Conservation (phyloP, 2,888 invertebrate genomes). For the Tetheella fluctuosa region DNA sequence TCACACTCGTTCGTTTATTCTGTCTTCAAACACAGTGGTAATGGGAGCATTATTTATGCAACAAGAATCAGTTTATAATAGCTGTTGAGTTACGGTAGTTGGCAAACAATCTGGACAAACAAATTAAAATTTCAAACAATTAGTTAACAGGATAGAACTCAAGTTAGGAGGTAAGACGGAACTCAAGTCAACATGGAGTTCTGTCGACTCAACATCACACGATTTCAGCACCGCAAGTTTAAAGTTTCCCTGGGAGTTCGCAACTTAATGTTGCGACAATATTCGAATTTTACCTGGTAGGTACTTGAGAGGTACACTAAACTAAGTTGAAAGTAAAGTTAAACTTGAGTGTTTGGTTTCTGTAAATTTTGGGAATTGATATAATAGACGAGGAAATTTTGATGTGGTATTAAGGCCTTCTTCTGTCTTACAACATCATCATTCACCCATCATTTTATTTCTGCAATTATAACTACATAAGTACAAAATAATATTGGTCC, state of each 20-base stretch:
- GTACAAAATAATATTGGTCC: too few species aligned
- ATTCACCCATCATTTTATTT: too few species aligned
- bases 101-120: not conserved
- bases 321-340: not conserved
- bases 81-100: not conserved
- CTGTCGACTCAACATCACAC: not conserved
- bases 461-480: too few species aligned
- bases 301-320: not conserved
- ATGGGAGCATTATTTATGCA: too few species aligned
- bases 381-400: not conserved
- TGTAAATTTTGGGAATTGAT: not conserved
- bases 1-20: too few species aligned
- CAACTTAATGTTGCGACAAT: not conserved
- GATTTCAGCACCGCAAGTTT: not conserved
- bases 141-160: not conserved
- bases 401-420: not conserved
- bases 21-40: too few species aligned
- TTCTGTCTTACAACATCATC: too few species aligned
- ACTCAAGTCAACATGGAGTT: too few species aligned
- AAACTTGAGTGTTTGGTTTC: not conserved
- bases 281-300: not conserved
- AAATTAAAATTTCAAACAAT: not conserved
- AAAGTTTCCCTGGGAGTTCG: not conserved
- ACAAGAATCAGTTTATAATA: not conserved
- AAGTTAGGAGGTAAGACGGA: too few species aligned